Conservation (phyloP, 2,888 invertebrate species). For the Noctua comes region DNA sequence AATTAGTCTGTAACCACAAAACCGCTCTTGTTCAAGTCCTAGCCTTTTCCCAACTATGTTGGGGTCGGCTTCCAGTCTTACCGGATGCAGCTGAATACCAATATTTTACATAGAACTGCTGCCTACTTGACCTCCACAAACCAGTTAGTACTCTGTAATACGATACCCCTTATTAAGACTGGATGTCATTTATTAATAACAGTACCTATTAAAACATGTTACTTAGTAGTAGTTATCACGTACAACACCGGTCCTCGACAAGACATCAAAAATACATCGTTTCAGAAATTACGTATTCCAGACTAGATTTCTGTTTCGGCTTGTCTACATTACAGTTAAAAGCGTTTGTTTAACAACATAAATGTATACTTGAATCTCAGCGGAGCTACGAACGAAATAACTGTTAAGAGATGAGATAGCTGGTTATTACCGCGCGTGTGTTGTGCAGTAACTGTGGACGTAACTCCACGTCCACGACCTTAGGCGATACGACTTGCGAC, state of each 20-base stretch:
- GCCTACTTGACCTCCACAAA: too few relatives aligned
- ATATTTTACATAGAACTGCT: too few relatives aligned
- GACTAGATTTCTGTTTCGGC: slow-evolving; percentile 23
- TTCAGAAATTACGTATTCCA: slow-evolving; percentile 7
- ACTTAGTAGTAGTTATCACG: background rate
- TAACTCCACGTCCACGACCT: too few relatives aligned
- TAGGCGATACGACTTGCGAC: background rate
- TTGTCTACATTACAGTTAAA: slow-evolving; percentile 4
- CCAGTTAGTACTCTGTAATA: too few relatives aligned
- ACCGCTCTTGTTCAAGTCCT: background rate
- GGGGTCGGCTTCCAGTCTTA: too few relatives aligned
- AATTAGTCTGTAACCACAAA: background rate
- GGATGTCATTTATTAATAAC: background rate
- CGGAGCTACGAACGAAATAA: slow-evolving; percentile 4
- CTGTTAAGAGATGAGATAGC: background rate
- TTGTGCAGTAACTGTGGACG: background rate
- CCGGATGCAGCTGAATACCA: too few relatives aligned
- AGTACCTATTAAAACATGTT: slow-evolving; percentile 1
- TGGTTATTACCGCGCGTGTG: background rate
- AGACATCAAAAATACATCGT: slow-evolving; percentile 12
- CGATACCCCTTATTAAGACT: too few relatives aligned
- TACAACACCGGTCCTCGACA: background rate
- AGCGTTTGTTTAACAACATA: slow-evolving; percentile 15
- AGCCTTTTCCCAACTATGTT: too few relatives aligned
- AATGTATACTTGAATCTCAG: slow-evolving; percentile 1